phyloP scores from a whole-genome alignment of 2,113 vertebrate species.

The Sorex araneus region DNA sequence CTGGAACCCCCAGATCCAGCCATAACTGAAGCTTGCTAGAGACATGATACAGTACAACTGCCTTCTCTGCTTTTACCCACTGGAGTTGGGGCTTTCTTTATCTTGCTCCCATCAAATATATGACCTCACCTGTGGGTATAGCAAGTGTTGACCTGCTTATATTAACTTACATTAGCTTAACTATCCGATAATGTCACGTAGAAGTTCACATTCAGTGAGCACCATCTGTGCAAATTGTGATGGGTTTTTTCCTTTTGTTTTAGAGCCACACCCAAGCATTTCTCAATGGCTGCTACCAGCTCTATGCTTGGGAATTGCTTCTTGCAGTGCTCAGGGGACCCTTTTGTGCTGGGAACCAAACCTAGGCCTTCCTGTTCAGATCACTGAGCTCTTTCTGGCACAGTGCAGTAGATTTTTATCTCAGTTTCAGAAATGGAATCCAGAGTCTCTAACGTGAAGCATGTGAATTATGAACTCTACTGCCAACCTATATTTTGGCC shows the following conservation, averaged over 20 bases:
- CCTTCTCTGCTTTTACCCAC: neutral
- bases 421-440: no score
- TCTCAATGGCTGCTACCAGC: no score
- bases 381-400: no score
- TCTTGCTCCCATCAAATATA: neutral
- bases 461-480: no score
- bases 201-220: neutral
- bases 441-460: no score
- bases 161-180: no score
- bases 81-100: slow-evolving; percentile 17
- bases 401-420: no score
- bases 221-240: neutral
- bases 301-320: no score
- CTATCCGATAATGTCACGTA: neutral
- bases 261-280: neutral
- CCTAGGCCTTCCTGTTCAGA: no score
- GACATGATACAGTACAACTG: neutral
- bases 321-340: no score
- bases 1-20: neutral
- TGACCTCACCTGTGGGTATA: neutral
- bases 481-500: no score
- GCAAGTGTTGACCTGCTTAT: neutral
- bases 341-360: no score
- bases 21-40: slow-evolving; percentile 2
- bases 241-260: slow-evolving; percentile 41